A percentile compares a stretch with the other conserved stretches of the same genome.
Evolutionary conservation across 2,888 invertebrate genomes (phyloP).

Genomic region (Lycocerus yunnanus): DNA sequence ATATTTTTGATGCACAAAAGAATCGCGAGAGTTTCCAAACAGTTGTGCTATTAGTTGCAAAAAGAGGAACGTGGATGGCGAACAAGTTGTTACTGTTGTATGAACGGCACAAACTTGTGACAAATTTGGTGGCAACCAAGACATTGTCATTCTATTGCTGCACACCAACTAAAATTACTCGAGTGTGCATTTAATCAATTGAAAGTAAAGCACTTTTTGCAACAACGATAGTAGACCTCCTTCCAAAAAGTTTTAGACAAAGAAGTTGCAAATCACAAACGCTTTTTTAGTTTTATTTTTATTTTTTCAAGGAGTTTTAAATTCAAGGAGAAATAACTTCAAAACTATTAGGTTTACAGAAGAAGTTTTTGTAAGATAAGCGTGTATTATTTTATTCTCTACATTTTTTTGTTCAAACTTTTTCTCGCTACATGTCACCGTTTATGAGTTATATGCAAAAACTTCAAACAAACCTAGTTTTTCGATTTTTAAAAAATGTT

Average conservation of each 20-base stretch:
- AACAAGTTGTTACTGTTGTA: constrained; percentile 63
- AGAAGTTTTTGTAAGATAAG: no score
- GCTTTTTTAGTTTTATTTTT: not conserved
- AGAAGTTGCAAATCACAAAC: not conserved
- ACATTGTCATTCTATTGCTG: constrained; percentile 9
- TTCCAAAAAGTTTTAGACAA: not conserved
- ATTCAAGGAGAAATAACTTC: not conserved
- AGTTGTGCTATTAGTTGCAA: constrained; percentile 62
- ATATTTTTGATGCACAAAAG: constrained; percentile 18
- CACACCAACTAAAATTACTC: not conserved
- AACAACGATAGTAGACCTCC: not conserved
- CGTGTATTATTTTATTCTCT: not conserved
- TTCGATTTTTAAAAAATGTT: not conserved
- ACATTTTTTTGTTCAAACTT: not conserved
- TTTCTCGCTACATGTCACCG: not conserved
- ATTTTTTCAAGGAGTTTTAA: not conserved
- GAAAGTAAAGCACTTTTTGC: not conserved
- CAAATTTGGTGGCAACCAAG: constrained; percentile 65
- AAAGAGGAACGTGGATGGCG: constrained; percentile 63
- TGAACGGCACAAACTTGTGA: constrained; percentile 60
- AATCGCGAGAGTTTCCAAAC: constrained; percentile 61
- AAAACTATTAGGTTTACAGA: not conserved
- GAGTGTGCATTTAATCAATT: not conserved
- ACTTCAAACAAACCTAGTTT: not conserved
- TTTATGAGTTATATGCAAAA: not conserved